These are phyloP conservation scores for Graptemys geographica DNA, from an alignment of 2,797 vertebrate genomes.

Conservation along the genomic window DNA sequence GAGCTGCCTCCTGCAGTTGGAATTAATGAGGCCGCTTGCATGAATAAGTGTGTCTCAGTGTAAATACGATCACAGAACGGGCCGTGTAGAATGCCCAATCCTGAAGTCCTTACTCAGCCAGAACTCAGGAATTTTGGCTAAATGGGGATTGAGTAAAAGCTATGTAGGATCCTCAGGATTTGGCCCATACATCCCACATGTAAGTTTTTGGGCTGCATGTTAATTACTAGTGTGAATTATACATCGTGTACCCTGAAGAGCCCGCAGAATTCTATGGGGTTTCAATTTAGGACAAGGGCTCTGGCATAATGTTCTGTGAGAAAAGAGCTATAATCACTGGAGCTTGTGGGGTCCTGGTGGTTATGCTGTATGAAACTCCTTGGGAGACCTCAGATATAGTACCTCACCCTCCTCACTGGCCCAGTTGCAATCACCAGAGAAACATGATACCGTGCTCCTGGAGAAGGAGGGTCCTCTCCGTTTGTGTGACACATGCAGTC, in stretches of 20 bases:
- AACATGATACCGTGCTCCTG: not conserved
- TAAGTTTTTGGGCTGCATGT: not conserved
- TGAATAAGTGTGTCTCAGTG: not conserved
- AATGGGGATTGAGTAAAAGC: not conserved
- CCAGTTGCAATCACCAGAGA: not conserved
- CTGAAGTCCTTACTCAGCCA: not conserved
- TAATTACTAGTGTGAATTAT: not conserved
- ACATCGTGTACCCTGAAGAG: slow-evolving; percentile 11
- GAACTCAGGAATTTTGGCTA: slow-evolving; percentile 18
- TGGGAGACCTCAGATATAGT: not conserved
- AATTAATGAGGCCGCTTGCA: slow-evolving; percentile 52
- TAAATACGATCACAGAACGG: not conserved
- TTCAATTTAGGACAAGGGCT: not conserved
- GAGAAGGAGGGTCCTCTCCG: not conserved
- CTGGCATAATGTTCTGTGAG: not conserved
- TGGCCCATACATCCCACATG: not conserved
- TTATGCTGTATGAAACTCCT: not conserved
- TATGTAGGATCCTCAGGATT: not conserved
- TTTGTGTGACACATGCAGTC: not conserved
- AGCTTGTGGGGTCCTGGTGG: not conserved
- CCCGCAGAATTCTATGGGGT: not conserved
- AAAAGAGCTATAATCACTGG: not conserved
- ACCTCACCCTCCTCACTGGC: not conserved
- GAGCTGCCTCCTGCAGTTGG: slow-evolving; percentile 52
- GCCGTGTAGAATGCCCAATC: not conserved